Evolutionary conservation across 2,888 invertebrate genomes (phyloP).

Genomic region (Tenthredo scrophulariae): DNA sequence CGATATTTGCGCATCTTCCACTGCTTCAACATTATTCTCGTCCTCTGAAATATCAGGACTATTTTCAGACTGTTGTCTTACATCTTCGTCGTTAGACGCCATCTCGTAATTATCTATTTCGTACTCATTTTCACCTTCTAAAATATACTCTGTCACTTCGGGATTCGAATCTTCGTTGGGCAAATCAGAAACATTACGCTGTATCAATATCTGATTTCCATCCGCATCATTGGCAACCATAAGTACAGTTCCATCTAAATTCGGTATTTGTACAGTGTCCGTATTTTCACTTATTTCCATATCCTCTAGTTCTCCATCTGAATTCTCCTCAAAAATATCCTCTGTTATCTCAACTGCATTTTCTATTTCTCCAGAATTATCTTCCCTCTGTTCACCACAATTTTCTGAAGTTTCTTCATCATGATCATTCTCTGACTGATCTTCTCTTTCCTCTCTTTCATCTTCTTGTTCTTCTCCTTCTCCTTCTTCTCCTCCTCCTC

Average conservation of each 20-base stretch:
- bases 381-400: constrained; percentile 35
- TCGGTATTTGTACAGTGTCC: constrained; percentile 67
- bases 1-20: constrained; percentile 63
- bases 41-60: constrained; percentile 54
- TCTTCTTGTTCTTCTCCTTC: not conserved
- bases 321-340: constrained; percentile 13
- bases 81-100: constrained; percentile 53
- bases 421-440: constrained; percentile 56
- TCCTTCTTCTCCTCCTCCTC: constrained; percentile 22
- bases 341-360: not conserved
- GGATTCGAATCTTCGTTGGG: constrained; percentile 71
- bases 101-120: constrained; percentile 64
- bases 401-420: constrained; percentile 49
- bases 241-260: constrained; percentile 74
- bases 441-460: constrained; percentile 43
- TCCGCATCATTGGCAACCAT: constrained; percentile 74
- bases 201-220: constrained; percentile 75
- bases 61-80: constrained; percentile 52
- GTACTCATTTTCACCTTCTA: constrained; percentile 67
- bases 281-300: constrained; percentile 59
- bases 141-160: constrained; percentile 69
- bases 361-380: constrained; percentile 46
- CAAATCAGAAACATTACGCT: constrained; percentile 69
- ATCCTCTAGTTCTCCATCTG: constrained; percentile 59
- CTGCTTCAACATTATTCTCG: constrained; percentile 58